These are phyloP conservation scores for Argyra leucocephala DNA, from an alignment of 2,888 invertebrate genomes.

Conservation along the genomic window DNA sequence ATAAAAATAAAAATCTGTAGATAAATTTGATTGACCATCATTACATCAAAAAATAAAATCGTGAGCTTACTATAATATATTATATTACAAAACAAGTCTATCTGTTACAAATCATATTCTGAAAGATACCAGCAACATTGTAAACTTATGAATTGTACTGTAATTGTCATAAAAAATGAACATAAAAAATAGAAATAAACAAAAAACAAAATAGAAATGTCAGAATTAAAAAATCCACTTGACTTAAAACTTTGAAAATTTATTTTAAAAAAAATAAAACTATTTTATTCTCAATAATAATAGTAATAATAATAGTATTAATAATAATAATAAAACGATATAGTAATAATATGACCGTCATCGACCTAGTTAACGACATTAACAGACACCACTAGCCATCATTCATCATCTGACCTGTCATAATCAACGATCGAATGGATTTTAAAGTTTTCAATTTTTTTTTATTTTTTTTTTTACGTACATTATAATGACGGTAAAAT, in stretches of 20 bases:
- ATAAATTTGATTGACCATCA: too few relatives aligned
- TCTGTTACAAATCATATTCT: too few relatives aligned
- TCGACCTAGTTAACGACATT: not conserved
- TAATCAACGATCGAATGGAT: not conserved
- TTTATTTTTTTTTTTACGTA: not conserved
- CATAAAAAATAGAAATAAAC: too few relatives aligned
- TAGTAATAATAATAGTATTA: not conserved
- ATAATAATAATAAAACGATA: not conserved
- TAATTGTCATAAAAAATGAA: too few relatives aligned
- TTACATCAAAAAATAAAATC: too few relatives aligned
- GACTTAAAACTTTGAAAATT: not conserved
- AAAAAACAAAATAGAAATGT: too few relatives aligned
- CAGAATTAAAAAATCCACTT: not conserved
- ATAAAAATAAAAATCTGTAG: too few relatives aligned
- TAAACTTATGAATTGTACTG: too few relatives aligned
- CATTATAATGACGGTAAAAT: not conserved
- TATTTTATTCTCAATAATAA: not conserved
- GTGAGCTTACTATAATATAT: too few relatives aligned
- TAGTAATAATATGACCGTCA: not conserved
- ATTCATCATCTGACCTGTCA: slow-evolving; percentile 2
- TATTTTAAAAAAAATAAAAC: not conserved
- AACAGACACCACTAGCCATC: slow-evolving; percentile 4
- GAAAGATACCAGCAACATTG: too few relatives aligned
- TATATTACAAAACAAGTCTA: too few relatives aligned
- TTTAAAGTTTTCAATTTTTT: not conserved